A percentile compares a stretch with the other conserved stretches of the same genome.
phyloP scores from a whole-genome alignment of 1,140 invertebrate genomes.

The Saccostrea glomerata region DNA sequence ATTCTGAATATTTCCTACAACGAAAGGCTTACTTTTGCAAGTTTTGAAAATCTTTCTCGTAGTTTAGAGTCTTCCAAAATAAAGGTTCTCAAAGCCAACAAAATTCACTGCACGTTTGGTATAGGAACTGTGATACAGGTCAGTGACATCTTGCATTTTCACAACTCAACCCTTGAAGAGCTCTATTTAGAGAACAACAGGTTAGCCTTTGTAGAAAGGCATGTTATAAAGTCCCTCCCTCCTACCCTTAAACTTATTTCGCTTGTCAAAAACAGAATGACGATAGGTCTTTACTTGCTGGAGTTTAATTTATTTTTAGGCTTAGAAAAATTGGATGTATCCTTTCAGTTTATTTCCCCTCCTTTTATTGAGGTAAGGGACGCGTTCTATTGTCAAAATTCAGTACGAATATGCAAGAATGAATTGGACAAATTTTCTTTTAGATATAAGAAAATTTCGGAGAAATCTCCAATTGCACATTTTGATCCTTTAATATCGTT shows the following conservation, averaged over 20 bases:
- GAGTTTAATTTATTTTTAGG: neutral
- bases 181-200: constrained; percentile 48
- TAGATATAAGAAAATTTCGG: neutral
- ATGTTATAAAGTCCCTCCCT: neutral
- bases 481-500: neutral
- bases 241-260: constrained; percentile 27
- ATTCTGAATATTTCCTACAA: constrained; percentile 47
- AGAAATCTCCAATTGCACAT: neutral
- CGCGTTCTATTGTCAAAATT: neutral
- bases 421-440: neutral
- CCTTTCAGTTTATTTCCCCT: neutral
- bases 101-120: neutral
- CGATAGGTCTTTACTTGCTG: constrained; percentile 16
- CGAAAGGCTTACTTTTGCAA: constrained; percentile 24
- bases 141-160: neutral
- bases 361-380: neutral
- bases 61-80: neutral
- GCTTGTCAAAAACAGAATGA: constrained; percentile 18
- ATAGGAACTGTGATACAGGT: neutral
- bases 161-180: constrained; percentile 32
- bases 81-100: too few relatives aligned
- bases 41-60: constrained; percentile 18
- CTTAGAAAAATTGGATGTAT: neutral
- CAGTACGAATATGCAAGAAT: neutral
- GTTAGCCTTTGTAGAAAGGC: neutral